These are phyloP conservation scores for Leucoma salicis DNA, from an alignment of 2,888 invertebrate species.

Conservation along the genomic window DNA sequence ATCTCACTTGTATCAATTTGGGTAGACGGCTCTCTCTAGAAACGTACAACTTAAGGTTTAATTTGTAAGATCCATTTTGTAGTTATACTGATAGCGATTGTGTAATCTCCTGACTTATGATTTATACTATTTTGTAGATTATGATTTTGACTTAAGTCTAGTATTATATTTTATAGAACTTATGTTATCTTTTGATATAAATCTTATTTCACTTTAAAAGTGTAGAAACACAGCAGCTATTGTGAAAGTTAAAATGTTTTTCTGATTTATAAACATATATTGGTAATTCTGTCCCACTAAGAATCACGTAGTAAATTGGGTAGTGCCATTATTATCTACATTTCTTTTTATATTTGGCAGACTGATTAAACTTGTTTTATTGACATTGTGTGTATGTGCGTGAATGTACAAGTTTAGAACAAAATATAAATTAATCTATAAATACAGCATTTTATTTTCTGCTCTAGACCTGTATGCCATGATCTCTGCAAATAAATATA, in stretches of 20 bases:
- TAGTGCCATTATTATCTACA: constrained; percentile 53
- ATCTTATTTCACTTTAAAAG: constrained; percentile 49
- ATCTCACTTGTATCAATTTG: constrained; percentile 70
- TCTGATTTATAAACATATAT: constrained; percentile 13
- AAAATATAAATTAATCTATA: constrained; percentile 62
- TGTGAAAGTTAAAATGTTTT: constrained; percentile 17
- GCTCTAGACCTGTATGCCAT: no score
- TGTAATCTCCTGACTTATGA: constrained; percentile 76
- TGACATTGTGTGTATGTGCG: constrained; percentile 75
- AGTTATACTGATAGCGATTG: constrained; percentile 74
- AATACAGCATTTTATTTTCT: no score
- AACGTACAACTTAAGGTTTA: constrained; percentile 78
- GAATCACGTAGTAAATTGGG: constrained; percentile 36
- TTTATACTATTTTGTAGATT: constrained; percentile 68
- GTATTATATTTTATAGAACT: constrained; percentile 78
- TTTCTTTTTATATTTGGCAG: constrained; percentile 40
- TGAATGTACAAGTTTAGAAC: constrained; percentile 79
- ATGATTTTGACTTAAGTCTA: constrained; percentile 64
- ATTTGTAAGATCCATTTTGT: constrained; percentile 76
- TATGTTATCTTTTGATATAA: constrained; percentile 56
- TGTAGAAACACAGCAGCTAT: constrained; percentile 18
- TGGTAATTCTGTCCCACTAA: constrained; percentile 34
- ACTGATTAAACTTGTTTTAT: constrained; percentile 52
- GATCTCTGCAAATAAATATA: no score
- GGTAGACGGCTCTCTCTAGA: constrained; percentile 73